Evolutionary conservation across 2,113 vertebrate species (phyloP), one percentile per base, ranked within the genome.

Genomic region (Caloenas nicobarica): DNA sequence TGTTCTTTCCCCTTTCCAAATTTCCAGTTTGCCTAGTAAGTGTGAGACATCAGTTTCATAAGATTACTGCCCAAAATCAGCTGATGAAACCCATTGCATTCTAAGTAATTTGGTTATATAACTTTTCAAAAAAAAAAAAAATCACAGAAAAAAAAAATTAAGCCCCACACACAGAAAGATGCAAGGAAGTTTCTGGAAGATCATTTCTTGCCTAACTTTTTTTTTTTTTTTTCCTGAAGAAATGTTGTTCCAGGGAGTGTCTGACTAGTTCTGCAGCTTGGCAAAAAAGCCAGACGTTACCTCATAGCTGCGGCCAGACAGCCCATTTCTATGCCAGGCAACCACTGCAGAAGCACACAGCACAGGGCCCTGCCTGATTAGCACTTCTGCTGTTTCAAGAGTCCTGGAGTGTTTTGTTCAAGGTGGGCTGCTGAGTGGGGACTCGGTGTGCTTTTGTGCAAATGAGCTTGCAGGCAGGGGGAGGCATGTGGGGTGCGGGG

Each of bases 221-320:
- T 8, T 80, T 88, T 80, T 88, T 82, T 96, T 82, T 91, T 96
- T 95, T 86, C 44, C 96, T 93, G 95, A 97, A 97, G 97, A 97
- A 97, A 97, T 97, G 92, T 95, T 97, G 94, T 97, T 97, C 95
- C 96, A 97, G 97, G 97, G 98, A 98, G 98, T 97, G 98, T 97
- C 97, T 97, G 96, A 97, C 97, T 97, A 95, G 97, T 97, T 97
- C 97, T 98, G 98, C 98, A 98, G 97, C 96, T 98, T 98, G 98
- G 98, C 98, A 98, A 96, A 97, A 97, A 97, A 98, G 91, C 97
- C 96, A 98, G 98, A 98, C 98, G 97, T 98, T 98, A 98, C 98
- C 98, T 98, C 97, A 98, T 98, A 97, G 97, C 95, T 97, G 95
- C 96, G 97, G 97, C 97, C 97, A 98, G 98, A 98, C 97, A 98